Conservation (phyloP, 2,797 vertebrate genomes). For the Lithobates pipiens region DNA sequence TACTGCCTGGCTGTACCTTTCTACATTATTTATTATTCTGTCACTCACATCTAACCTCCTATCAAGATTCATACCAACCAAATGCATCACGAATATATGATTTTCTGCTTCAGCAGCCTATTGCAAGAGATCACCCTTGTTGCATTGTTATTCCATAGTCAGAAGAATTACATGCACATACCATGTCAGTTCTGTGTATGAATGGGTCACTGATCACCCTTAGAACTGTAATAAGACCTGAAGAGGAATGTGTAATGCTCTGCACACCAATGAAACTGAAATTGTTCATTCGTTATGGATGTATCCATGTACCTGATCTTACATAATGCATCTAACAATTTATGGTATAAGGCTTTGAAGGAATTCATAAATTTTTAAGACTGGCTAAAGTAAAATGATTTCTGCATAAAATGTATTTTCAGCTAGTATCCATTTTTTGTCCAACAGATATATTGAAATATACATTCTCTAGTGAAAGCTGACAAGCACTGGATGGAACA, state of each 20-base stretch:
- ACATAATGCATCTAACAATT: not conserved
- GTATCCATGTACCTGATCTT: not conserved
- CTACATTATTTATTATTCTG: slow-evolving; percentile 23
- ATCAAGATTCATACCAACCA: slow-evolving; percentile 1
- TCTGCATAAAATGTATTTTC: not conserved
- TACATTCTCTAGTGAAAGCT: not conserved
- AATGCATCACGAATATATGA: slow-evolving; percentile 23
- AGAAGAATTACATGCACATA: slow-evolving; percentile 6
- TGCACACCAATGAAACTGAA: not conserved
- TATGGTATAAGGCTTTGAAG: not conserved
- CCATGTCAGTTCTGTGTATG: slow-evolving; percentile 1
- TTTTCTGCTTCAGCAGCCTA: slow-evolving; percentile 37
- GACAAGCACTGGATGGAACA: too few relatives aligned
- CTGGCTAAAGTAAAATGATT: not conserved
- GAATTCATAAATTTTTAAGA: not conserved
- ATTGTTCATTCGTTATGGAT: not conserved
- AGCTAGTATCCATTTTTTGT: not conserved
- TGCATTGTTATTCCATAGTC: slow-evolving; percentile 3
- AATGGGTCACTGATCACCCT: slow-evolving; percentile 23
- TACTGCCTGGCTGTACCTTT: slow-evolving; percentile 18
- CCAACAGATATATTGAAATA: not conserved
- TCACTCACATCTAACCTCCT: slow-evolving; percentile 30
- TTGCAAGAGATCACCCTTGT: slow-evolving; percentile 9
- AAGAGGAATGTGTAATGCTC: slow-evolving; percentile 7
- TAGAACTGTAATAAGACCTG: not conserved